Conservation (phyloP, 2,888 invertebrate species). For the Chrysomela aeneicollis region DNA sequence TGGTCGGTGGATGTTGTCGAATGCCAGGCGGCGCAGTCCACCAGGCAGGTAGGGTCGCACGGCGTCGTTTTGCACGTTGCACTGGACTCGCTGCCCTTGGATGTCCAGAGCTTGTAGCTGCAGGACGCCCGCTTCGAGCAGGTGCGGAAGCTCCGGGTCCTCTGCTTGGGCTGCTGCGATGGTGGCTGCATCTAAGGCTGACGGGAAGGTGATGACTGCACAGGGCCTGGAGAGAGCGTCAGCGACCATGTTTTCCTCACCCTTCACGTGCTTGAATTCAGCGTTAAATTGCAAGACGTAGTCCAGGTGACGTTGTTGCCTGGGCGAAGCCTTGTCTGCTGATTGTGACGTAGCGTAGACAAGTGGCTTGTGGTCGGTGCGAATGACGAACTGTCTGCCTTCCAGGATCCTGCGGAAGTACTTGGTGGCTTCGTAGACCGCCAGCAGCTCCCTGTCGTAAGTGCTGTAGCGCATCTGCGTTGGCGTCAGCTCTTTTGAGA, state of each 20-base stretch:
- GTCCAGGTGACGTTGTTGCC: no score
- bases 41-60: no score
- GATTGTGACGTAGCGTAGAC: conserved; percentile 12
- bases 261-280: no score
- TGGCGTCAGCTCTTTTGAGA: conserved; percentile 50
- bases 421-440: conserved; percentile 21
- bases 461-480: conserved; percentile 50
- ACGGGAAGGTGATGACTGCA: conserved; percentile 38
- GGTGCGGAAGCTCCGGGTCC: no score
- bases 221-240: conserved; percentile 15
- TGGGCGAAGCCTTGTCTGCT: conserved; percentile 10
- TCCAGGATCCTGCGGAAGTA: conserved; percentile 44
- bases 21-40: no score
- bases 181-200: neutral
- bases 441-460: conserved; percentile 48
- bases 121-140: no score
- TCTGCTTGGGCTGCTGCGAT: neutral
- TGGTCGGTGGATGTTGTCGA: no score
- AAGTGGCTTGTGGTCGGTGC: conserved; percentile 54
- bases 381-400: conserved; percentile 49
- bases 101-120: no score
- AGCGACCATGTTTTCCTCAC: no score
- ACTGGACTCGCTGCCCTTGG: no score
- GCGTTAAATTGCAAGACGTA: no score
- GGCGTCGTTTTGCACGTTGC: no score